A percentile compares a stretch with the other conserved stretches of the same genome.
Conservation (phyloP, 2,888 invertebrate genomes). For the Plagiodera versicolora region DNA sequence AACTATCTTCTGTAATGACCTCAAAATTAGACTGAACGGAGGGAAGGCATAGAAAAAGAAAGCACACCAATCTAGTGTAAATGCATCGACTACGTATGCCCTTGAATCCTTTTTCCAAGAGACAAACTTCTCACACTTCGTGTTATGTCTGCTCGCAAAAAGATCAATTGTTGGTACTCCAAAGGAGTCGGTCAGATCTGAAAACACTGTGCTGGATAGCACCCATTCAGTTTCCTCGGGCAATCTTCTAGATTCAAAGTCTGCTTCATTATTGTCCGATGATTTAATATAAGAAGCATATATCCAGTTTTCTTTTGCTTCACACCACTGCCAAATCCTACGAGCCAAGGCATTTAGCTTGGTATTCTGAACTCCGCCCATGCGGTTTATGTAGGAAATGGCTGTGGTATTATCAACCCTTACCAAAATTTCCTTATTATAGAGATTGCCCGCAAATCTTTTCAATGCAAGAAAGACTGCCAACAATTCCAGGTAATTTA, state of each 20-base stretch:
- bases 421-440: neutral
- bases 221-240: conserved; percentile 25
- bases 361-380: conserved; percentile 23
- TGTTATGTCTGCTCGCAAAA: no score
- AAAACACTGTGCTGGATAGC: no score
- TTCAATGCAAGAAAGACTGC: neutral
- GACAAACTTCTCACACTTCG: no score
- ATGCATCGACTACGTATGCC: no score
- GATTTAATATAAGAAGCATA: conserved; percentile 23
- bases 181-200: no score
- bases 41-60: neutral
- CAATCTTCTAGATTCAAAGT: conserved; percentile 15
- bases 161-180: no score
- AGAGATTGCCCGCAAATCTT: neutral
- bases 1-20: neutral
- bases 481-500: neutral
- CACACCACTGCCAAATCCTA: conserved; percentile 29
- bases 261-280: conserved; percentile 21
- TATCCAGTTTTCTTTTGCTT: conserved; percentile 23
- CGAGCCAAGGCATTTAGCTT: conserved; percentile 12
- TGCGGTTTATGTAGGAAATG: conserved; percentile 27
- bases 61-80: no score
- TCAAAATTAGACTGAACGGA: neutral
- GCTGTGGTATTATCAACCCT: conserved; percentile 21
- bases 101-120: no score